A percentile compares a stretch with the other conserved stretches of the same genome.
phyloP scores from a whole-genome alignment of 1,140 invertebrate genomes.

The Dufourea novaeangliae region DNA sequence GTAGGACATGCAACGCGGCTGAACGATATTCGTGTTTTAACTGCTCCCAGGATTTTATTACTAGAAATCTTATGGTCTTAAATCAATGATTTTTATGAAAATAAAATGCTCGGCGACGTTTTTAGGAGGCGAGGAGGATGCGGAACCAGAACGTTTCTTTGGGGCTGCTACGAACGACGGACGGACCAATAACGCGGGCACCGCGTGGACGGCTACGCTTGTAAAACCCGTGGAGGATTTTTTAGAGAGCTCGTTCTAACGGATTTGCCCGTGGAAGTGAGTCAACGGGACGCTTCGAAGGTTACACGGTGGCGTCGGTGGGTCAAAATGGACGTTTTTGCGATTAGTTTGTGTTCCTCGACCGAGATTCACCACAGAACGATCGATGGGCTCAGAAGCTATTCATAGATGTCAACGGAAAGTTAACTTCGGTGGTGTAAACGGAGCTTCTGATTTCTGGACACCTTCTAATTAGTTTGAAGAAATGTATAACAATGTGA shows the following conservation, averaged over 20 bases:
- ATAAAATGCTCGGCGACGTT: neutral
- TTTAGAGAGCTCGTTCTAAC: neutral
- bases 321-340: slow-evolving; percentile 2
- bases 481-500: too few species aligned
- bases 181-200: neutral
- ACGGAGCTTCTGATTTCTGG: too few species aligned
- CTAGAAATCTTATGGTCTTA: neutral
- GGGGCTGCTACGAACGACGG: neutral
- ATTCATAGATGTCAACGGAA: too few species aligned
- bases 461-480: too few species aligned
- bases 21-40: neutral
- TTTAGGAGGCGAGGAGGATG: neutral
- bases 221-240: neutral
- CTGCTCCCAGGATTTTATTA: neutral
- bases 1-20: neutral
- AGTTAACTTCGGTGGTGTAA: too few species aligned
- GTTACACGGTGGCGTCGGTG: neutral
- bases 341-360: too few species aligned
- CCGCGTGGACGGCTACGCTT: too few species aligned
- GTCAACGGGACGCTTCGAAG: neutral
- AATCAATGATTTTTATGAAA: neutral
- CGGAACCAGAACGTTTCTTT: neutral
- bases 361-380: neutral
- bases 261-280: neutral
- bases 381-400: too few species aligned